Evolutionary conservation across 2,113 vertebrate species (phyloP).

Genomic region (Charina bottae): DNA sequence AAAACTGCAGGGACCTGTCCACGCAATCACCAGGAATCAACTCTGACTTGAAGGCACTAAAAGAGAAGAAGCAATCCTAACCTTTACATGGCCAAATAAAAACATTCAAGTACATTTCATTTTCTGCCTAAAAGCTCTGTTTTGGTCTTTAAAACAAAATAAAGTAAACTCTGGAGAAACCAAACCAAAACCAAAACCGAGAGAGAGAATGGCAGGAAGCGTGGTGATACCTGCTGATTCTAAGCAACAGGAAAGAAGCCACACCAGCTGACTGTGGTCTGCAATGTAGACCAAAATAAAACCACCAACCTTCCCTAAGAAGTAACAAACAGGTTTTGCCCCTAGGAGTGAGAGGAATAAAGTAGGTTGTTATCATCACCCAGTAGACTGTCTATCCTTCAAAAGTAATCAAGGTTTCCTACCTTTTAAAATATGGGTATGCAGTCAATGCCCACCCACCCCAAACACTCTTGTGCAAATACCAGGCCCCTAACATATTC

Average conservation of each 20-base stretch:
- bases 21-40: background rate
- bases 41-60: too few species aligned
- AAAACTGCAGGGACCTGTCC: too few species aligned
- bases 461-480: background rate
- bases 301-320: background rate
- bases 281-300: background rate
- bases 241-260: too few species aligned
- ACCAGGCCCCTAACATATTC: background rate
- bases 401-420: background rate
- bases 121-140: slow-evolving; percentile 3
- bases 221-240: too few species aligned
- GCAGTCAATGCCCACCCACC: background rate
- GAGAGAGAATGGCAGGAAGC: background rate
- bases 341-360: background rate
- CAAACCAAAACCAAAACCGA: background rate
- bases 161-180: background rate
- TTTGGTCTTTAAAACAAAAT: background rate
- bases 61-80: background rate
- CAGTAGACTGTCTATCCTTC: background rate
- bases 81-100: background rate
- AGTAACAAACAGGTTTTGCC: background rate
- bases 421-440: background rate
- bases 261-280: too few species aligned
- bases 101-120: background rate
- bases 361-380: background rate